These are phyloP conservation scores for Cynocephalus volans DNA, from an alignment of 2,113 vertebrate species.

Conservation along the genomic window DNA sequence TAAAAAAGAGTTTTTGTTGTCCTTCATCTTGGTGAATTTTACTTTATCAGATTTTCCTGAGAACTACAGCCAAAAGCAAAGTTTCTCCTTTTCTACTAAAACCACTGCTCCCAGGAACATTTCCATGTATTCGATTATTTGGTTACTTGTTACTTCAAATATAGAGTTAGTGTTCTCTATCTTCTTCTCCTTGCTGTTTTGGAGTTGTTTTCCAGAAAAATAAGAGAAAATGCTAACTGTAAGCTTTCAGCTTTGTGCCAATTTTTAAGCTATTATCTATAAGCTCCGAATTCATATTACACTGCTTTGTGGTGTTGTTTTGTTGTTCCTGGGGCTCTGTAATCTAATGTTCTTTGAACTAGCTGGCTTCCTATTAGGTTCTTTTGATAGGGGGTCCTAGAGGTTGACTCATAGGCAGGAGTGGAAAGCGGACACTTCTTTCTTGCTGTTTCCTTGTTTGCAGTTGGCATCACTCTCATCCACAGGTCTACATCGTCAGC, in stretches of 20 bases:
- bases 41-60: not conserved
- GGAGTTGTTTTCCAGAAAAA: not conserved
- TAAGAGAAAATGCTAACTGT: not conserved
- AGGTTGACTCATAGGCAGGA: not conserved
- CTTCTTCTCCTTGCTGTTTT: not conserved
- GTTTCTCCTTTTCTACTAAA: not conserved
- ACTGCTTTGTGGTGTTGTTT: not conserved
- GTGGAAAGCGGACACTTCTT: not conserved
- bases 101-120: fast-evolving
- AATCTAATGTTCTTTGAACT: not conserved
- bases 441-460: not conserved
- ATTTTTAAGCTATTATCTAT: not conserved
- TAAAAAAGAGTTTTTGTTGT: not conserved
- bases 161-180: not conserved
- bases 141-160: slow-evolving; percentile 18
- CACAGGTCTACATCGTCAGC: not conserved
- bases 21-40: not conserved
- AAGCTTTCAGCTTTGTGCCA: not conserved
- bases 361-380: not conserved
- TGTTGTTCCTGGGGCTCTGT: not conserved
- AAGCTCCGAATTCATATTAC: not conserved
- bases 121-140: not conserved
- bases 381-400: not conserved
- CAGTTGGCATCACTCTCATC: too few relatives aligned
- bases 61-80: not conserved